Evolutionary conservation across 2,113 vertebrate species (phyloP), one percentile per base, ranked within the genome.

Genomic region (Aegithalos caudatus): DNA sequence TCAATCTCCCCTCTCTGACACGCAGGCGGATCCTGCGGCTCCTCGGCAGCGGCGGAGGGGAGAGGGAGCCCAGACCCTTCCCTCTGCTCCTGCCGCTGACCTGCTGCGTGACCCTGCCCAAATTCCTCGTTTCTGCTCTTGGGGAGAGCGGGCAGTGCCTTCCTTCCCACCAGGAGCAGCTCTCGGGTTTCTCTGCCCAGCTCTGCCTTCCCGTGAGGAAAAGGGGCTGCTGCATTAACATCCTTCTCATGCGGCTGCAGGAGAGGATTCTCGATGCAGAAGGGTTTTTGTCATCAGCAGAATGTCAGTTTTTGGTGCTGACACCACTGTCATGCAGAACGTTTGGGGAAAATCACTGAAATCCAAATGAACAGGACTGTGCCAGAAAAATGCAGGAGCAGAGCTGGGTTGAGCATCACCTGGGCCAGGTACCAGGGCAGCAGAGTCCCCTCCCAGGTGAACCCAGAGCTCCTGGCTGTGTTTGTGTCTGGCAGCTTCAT

Each of bases 161-260:
- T 51, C 88, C 64, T 38, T 5, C 35, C 50, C 77, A 4, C 12
- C 33, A 7, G n/a, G 51, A 81, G 33, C 20, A 0, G 8, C 7
- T 19, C 35, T 17, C 25, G 6, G 61, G 22, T 2, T 74, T 13
- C 38, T 28, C 18, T 15, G 7, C 67, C 10, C 14, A 10, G 0
- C 38, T 0, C 58, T 2, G 44, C 4, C 70, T 69, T 18, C n/a
- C 77, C 8, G 1, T 1, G 0, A 6, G n/a, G 53, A 13, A 5
- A 13, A 28, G 4, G 60, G 16, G 38, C 53, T 61, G 40, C 81
- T 77, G 88, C 21, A 0, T 6, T 6, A 0, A 0, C 4, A 9
- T 22, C 56, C 78, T 56, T 17, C 22, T 5, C 69, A 11, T 44
- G 74, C 5, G 25, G 44, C 47, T 56, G 81, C 78, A 67, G 44